phyloP scores from a whole-genome alignment of 2,888 invertebrate genomes.

The Zonitis immaculata region DNA sequence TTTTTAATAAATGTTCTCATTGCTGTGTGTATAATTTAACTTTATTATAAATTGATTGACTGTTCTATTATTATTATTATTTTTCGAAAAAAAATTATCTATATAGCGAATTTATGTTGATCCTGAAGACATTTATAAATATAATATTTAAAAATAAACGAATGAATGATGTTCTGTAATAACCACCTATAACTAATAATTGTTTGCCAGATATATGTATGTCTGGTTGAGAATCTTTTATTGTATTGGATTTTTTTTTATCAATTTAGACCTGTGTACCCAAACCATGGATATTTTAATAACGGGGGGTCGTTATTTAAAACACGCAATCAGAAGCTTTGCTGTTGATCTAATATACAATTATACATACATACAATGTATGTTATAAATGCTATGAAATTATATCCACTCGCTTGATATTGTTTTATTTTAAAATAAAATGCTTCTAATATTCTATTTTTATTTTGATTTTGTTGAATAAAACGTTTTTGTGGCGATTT shows the following conservation, averaged over 20 bases:
- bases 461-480: too few relatives aligned
- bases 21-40: neutral
- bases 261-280: slow-evolving; percentile 42
- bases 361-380: slow-evolving; percentile 32
- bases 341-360: slow-evolving; percentile 30
- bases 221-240: slow-evolving; percentile 38
- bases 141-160: slow-evolving; percentile 37
- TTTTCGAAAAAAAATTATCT: too few relatives aligned
- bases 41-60: neutral
- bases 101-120: neutral
- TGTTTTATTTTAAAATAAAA: too few relatives aligned
- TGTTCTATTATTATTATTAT: neutral
- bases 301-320: slow-evolving; percentile 29
- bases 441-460: too few relatives aligned
- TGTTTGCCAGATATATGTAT: slow-evolving; percentile 32
- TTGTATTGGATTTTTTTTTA: slow-evolving; percentile 42
- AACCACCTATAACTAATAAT: slow-evolving; percentile 37
- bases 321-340: slow-evolving; percentile 32
- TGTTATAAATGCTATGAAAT: slow-evolving; percentile 20
- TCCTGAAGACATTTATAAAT: slow-evolving; percentile 11
- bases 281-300: slow-evolving; percentile 41
- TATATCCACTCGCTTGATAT: slow-evolving; percentile 12
- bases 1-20: neutral
- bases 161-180: slow-evolving; percentile 41
- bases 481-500: neutral